A percentile compares a stretch with the other conserved stretches of the same genome.
Evolutionary conservation across 1,140 invertebrate species (phyloP).

Genomic region (Oreohelix idahoensis): DNA sequence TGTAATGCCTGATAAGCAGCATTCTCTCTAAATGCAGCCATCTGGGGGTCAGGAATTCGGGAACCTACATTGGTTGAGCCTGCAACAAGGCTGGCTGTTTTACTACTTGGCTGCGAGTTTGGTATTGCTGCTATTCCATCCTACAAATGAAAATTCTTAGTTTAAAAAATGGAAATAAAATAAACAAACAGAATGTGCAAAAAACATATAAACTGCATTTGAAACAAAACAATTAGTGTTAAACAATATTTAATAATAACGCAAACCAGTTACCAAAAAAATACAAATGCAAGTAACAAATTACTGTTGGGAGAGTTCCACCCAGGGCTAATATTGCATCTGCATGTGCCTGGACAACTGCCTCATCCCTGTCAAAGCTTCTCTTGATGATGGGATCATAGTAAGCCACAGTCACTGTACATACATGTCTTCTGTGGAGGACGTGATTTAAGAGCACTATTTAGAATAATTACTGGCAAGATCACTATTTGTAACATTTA

Average conservation of each 20-base stretch:
- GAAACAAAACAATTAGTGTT: too few species aligned
- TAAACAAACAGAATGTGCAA: too few species aligned
- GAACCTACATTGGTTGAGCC: not conserved
- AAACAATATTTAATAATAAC: too few species aligned
- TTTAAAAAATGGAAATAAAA: not conserved
- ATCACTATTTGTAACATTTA: too few species aligned
- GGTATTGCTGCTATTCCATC: not conserved
- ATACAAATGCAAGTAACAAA: too few species aligned
- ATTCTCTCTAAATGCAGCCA: not conserved
- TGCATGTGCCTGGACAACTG: constrained; percentile 2
- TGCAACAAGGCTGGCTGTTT: not conserved
- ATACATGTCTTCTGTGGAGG: not conserved
- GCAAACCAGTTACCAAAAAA: too few species aligned
- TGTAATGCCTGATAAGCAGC: not conserved
- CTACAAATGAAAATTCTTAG: not conserved
- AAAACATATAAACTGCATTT: too few species aligned
- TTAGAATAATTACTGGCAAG: too few species aligned
- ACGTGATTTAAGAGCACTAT: too few species aligned
- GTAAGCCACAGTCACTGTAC: not conserved
- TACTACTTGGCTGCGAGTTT: not conserved
- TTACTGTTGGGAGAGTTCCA: not conserved
- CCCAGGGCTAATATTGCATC: not conserved
- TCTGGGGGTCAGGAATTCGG: not conserved
- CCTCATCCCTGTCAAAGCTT: not conserved
- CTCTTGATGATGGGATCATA: not conserved